A percentile compares a stretch with the other conserved stretches of the same genome.
These are phyloP conservation scores for Acrocyrtus sp. DNA, from an alignment of 2,888 invertebrate genomes.

Conservation along the genomic window DNA sequence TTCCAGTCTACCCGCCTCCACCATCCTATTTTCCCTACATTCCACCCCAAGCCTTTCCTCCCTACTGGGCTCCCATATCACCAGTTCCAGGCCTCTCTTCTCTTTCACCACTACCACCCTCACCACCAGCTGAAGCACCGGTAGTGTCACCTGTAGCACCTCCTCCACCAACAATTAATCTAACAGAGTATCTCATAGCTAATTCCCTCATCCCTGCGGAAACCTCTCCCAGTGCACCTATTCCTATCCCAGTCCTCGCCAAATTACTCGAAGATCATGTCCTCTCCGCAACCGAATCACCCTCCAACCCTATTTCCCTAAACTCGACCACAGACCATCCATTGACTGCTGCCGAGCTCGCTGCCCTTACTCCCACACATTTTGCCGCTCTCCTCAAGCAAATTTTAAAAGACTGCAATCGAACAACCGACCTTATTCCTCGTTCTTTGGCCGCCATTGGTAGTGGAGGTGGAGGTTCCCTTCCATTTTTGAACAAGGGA, in stretches of 20 bases:
- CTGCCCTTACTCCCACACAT: slow-evolving; percentile 14
- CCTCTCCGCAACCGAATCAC: background rate
- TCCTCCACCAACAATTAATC: slow-evolving; percentile 4
- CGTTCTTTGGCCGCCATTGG: background rate
- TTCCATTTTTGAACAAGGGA: too few species aligned
- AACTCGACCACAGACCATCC: background rate
- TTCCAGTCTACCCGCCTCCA: background rate
- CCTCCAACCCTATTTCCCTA: too few species aligned
- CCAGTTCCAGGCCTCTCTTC: background rate
- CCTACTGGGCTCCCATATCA: background rate
- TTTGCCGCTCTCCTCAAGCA: slow-evolving; percentile 17
- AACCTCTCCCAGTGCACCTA: background rate
- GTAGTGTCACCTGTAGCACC: background rate
- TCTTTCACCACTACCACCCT: background rate
- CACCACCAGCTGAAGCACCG: background rate
- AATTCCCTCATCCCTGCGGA: slow-evolving; percentile 2
- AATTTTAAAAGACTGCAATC: slow-evolving; percentile 27
- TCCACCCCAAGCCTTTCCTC: background rate
- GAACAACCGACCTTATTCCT: background rate
- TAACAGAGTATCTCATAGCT: slow-evolving; percentile 5
- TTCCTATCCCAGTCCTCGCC: slow-evolving; percentile 2
- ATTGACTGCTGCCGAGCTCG: background rate
- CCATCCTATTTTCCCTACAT: background rate
- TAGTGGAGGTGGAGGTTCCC: background rate
- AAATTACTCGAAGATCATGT: background rate